Conservation (phyloP, 2,888 invertebrate genomes). For the Poecilobothrus nobilitatus region DNA sequence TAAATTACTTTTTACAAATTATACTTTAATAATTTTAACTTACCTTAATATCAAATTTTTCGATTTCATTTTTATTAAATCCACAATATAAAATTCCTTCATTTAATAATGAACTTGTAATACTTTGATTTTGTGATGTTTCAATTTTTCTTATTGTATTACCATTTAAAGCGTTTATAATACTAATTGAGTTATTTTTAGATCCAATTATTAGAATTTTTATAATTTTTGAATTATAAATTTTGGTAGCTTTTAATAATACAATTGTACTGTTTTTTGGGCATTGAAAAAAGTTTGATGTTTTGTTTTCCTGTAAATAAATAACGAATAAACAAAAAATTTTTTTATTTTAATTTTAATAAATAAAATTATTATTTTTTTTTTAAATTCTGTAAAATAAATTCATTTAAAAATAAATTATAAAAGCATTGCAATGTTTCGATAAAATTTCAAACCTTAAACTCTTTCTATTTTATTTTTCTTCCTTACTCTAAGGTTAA, state of each 20-base stretch:
- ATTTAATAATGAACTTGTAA: constrained; percentile 61
- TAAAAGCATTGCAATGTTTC: too few species aligned
- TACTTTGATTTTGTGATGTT: constrained; percentile 52
- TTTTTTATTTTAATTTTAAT: not conserved
- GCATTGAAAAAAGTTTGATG: constrained; percentile 49
- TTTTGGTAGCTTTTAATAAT: constrained; percentile 61
- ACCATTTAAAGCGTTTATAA: constrained; percentile 65
- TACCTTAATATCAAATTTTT: constrained; percentile 67
- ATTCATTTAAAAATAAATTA: too few species aligned
- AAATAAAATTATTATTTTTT: not conserved
- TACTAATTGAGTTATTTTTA: constrained; percentile 57
- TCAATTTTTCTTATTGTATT: constrained; percentile 56
- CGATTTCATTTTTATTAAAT: constrained; percentile 61
- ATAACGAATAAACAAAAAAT: too few species aligned
- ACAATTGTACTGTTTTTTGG: constrained; percentile 59
- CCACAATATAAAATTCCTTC: constrained; percentile 67
- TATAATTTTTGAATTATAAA: constrained; percentile 61
- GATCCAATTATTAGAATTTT: constrained; percentile 53
- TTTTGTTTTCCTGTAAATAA: constrained; percentile 48
- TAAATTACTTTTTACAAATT: too few species aligned
- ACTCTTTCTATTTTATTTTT: too few species aligned
- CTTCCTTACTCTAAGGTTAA: too few species aligned
- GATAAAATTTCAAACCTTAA: too few species aligned
- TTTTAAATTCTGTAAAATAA: not conserved
- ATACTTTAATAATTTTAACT: too few species aligned